Evolutionary conservation across 2,113 vertebrate species (phyloP), one percentile per base, ranked within the genome.

Genomic region (Caranx melampygus): DNA sequence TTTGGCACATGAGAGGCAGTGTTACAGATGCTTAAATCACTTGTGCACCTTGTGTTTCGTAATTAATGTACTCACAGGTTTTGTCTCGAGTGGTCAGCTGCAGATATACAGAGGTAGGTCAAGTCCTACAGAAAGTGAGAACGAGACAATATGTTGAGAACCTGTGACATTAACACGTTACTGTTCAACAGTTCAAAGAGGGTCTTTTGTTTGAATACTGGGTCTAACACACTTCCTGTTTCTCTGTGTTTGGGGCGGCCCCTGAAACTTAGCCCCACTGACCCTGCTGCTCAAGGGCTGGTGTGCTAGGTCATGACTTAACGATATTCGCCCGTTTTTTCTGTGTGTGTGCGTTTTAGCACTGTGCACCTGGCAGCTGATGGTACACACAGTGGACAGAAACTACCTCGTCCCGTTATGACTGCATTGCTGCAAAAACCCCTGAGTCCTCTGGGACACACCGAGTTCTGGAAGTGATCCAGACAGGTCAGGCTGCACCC

Each of bases 71-170:
- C 96, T 97, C 93, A 97, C 97, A 98, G 89, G 90, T 97, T 96
- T 92, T 97, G 96, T 2, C 95, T 96, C 0, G 96, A 96, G 72
- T 87, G 83, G 78, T 93, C 90, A 52, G 91, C 94, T 72, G 96
- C 96, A 66, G 94, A 94, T 89, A 98, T 97, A 75, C 97, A 97
- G 63, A 97, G 94, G 85, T 98, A 97, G 64, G 96, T 97, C 92
- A 96, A 82, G 81, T 96, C 96, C 97, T 97, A 80, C 15, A 80
- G 59, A 83, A 81, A 0, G 70, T 60, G 31, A 15, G 9, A 34
- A 51, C 42, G 14, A 55, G 11, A 64, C 2, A 2, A 15, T 6
- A 49, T 44, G 6, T 11, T 37, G 8, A 26, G 37, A 10, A 7
- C 8, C 5, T 20, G 7, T 2, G 33, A 3, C 51, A 59, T 47